Conservation (phyloP, 2,113 vertebrate genomes). For the Mastomys coucha region DNA sequence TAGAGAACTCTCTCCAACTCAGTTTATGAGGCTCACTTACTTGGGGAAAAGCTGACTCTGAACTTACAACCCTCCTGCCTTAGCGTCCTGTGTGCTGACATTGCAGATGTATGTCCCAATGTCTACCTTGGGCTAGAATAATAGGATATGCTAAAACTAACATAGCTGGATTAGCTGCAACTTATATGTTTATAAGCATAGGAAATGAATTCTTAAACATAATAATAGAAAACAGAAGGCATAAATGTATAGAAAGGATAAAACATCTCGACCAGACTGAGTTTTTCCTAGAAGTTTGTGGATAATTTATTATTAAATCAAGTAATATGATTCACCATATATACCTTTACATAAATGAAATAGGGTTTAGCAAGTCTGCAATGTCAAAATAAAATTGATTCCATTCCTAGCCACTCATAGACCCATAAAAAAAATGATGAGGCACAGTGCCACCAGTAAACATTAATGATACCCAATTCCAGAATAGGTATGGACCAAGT, state of each 20-base stretch:
- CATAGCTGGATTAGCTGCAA: neutral
- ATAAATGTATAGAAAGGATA: neutral
- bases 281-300: neutral
- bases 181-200: neutral
- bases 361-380: neutral
- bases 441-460: neutral
- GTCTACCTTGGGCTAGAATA: neutral
- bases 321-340: neutral
- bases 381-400: neutral
- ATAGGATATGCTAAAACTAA: neutral
- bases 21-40: neutral
- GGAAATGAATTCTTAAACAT: neutral
- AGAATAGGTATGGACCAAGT: neutral
- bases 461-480: neutral
- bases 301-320: neutral
- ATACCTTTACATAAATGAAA: neutral
- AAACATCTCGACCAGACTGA: neutral
- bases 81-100: neutral
- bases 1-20: neutral
- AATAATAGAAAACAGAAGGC: neutral
- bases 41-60: neutral
- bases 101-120: neutral
- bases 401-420: neutral
- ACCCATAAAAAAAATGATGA: neutral
- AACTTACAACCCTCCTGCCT: neutral